Percentiles rank a stretch among this genome's conserved stretches.
Conservation (phyloP, 2,888 invertebrate genomes). For the Dicranocentrus wangi region DNA sequence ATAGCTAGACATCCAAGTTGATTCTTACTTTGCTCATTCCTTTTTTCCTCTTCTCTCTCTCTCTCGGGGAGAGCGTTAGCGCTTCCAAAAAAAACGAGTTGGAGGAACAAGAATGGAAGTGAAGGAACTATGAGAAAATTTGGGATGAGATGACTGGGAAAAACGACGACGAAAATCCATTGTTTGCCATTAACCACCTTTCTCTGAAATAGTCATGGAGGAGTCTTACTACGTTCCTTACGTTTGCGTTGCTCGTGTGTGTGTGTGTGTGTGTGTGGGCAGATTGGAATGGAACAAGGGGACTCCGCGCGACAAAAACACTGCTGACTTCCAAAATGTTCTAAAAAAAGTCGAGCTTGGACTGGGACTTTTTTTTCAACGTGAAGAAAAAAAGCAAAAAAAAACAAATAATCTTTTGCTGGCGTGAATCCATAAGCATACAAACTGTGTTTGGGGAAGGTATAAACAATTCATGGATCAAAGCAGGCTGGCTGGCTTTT, state of each 20-base stretch:
- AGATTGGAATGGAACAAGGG: no score
- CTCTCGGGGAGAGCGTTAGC: no score
- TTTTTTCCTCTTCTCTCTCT: conserved; percentile 5
- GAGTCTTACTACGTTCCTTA: no score
- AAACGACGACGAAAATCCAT: conserved; percentile 50
- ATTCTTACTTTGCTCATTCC: conserved; percentile 50
- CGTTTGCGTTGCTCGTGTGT: no score
- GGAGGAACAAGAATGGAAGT: neutral
- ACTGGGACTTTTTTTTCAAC: no score
- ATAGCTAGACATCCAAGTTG: conserved; percentile 56
- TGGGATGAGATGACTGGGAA: conserved; percentile 56
- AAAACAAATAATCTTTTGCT: neutral
- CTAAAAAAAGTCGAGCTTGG: no score
- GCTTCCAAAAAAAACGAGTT: neutral
- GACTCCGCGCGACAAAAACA: no score
- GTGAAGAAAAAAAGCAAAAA: no score
- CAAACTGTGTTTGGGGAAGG: neutral
- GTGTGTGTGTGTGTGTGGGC: no score
- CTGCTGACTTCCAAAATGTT: no score
- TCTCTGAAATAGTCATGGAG: conserved; percentile 21
- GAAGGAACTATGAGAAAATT: conserved; percentile 37
- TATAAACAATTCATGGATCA: no score
- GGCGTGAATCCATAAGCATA: neutral
- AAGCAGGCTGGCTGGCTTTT: no score
- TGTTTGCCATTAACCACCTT: conserved; percentile 54